Evolutionary conservation across 2,113 vertebrate species (phyloP).

Genomic region (Uria aalge): DNA sequence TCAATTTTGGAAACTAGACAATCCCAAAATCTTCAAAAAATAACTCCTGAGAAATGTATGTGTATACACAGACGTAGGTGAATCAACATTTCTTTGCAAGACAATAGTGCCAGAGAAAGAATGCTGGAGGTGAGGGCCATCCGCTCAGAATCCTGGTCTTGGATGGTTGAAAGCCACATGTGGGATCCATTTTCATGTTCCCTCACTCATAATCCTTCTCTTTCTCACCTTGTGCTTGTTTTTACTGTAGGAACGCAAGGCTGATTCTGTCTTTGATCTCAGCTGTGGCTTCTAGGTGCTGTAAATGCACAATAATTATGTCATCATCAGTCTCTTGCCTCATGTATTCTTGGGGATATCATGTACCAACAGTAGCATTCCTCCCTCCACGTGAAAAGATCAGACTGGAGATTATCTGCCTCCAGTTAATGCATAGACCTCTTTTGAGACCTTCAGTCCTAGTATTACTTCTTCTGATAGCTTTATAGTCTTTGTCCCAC

Average conservation of each 20-base stretch:
- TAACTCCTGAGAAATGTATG: background rate
- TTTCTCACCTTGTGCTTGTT: constrained; percentile 6
- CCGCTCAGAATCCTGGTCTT: background rate
- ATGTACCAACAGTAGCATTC: background rate
- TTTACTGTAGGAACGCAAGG: background rate
- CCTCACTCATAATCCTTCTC: background rate
- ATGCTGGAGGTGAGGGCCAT: background rate
- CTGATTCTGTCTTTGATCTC: constrained; percentile 19
- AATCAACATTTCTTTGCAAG: background rate
- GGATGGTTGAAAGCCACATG: background rate
- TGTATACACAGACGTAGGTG: background rate
- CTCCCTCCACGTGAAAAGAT: background rate
- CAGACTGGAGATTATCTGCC: background rate
- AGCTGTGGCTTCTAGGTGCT: background rate
- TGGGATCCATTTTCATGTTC: background rate
- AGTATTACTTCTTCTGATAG: background rate
- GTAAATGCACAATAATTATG: constrained; percentile 19
- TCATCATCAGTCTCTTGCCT: constrained; percentile 17
- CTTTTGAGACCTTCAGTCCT: background rate
- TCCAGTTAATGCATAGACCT: background rate
- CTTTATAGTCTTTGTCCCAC: background rate
- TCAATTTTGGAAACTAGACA: background rate
- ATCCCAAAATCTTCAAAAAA: background rate
- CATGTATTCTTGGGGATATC: constrained; percentile 10
- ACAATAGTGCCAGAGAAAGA: background rate